These are phyloP conservation scores for Stegodyphus dumicola DNA, from an alignment of 1,140 invertebrate genomes.

Conservation along the genomic window DNA sequence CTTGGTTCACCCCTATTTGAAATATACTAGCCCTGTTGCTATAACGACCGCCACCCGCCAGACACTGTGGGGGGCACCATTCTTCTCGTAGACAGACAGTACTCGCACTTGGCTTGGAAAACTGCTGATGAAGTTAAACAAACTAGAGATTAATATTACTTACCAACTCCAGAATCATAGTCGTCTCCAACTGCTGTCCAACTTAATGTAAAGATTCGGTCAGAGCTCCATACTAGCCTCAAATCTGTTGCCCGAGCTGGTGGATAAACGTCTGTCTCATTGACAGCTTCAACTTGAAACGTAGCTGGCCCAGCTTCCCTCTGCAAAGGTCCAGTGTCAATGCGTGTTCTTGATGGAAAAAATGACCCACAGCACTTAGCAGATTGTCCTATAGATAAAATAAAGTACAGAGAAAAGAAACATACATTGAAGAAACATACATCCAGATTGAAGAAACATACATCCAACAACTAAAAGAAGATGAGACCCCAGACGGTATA, in stretches of 20 bases:
- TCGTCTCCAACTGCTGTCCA: conserved; percentile 67
- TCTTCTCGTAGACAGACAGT: too few species aligned
- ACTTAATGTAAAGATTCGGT: conserved; percentile 63
- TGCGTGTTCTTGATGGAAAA: conserved; percentile 8
- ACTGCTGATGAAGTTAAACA: too few species aligned
- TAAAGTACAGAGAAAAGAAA: too few species aligned
- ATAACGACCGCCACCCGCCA: too few species aligned
- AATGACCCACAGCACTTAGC: conserved; percentile 58
- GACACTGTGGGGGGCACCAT: too few species aligned
- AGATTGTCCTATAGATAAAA: conserved; percentile 1
- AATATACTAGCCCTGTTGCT: too few species aligned
- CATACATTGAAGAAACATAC: too few species aligned
- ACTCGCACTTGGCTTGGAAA: too few species aligned
- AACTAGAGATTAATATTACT: neutral
- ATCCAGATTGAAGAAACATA: too few species aligned
- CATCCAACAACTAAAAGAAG: too few species aligned
- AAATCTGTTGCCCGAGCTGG: conserved; percentile 67
- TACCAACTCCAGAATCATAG: conserved; percentile 64
- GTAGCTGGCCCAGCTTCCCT: conserved; percentile 31
- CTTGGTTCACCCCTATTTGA: too few species aligned
- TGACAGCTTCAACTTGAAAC: conserved; percentile 7
- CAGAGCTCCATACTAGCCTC: conserved; percentile 62
- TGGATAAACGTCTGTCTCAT: conserved; percentile 64
- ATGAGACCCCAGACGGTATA: too few species aligned
- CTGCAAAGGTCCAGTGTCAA: conserved; percentile 52